phyloP scores from a whole-genome alignment of 2,113 vertebrate genomes.

The Cryptomyrus ogoouensis region DNA sequence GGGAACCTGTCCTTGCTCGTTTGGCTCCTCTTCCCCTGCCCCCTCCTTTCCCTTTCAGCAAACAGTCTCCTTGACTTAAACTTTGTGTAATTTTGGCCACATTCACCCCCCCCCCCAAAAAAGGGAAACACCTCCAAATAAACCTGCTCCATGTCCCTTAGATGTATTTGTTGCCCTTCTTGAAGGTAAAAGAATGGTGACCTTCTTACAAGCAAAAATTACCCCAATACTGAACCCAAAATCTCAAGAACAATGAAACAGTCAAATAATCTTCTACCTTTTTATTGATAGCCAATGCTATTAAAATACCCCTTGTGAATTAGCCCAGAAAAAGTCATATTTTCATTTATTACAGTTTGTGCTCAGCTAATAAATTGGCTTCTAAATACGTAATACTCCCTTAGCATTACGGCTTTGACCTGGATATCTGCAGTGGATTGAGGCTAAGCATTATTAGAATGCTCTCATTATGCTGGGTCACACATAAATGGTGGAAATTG shows the following conservation, averaged over 20 bases:
- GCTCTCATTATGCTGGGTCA: background rate
- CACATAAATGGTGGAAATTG: background rate
- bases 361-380: background rate
- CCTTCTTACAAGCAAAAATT: background rate
- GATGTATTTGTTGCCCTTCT: background rate
- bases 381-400: background rate
- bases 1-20: background rate
- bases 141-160: background rate
- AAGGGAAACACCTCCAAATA: background rate
- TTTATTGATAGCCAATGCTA: background rate
- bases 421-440: background rate
- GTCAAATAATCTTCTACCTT: background rate
- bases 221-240: background rate
- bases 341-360: background rate
- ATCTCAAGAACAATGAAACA: background rate
- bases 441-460: slow-evolving; percentile 4
- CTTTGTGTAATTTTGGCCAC: background rate
- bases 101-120: background rate
- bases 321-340: background rate
- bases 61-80: background rate
- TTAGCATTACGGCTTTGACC: background rate
- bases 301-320: background rate
- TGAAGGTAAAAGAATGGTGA: background rate
- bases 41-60: background rate
- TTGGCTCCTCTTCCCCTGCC: background rate